Conservation (phyloP, 2,797 vertebrate genomes). For the Galago senegalensis region DNA sequence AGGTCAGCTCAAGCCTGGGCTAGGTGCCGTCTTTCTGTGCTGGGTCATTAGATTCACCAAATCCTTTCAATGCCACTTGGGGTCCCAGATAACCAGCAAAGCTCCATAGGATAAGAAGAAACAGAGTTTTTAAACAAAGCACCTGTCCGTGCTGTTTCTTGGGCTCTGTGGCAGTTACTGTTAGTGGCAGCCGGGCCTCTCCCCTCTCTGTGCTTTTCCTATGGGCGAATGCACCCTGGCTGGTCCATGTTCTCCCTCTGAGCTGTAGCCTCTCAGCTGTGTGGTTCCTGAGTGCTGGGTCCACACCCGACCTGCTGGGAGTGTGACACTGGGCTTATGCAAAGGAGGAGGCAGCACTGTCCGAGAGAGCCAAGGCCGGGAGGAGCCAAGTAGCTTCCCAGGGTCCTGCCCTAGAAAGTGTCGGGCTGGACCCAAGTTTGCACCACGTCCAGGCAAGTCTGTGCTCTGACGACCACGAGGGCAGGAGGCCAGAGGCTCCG, state of each 20-base stretch:
- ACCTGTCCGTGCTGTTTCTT: accelerated
- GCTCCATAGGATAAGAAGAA: background rate
- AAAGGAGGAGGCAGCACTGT: too few relatives aligned
- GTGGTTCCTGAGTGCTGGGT: background rate
- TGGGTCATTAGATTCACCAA: accelerated
- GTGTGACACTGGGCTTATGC: background rate
- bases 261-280: accelerated
- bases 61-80: background rate
- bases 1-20: background rate
- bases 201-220: background rate
- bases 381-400: background rate
- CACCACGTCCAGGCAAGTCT: accelerated
- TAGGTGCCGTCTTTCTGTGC: accelerated
- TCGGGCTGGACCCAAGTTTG: accelerated
- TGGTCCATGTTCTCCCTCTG: accelerated
- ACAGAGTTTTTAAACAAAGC: background rate
- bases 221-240: background rate
- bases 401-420: background rate
- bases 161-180: background rate
- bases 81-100: background rate
- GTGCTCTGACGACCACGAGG: background rate
- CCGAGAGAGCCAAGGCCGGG: background rate
- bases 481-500: too few relatives aligned
- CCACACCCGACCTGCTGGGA: too few relatives aligned
- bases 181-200: background rate